These are phyloP conservation scores for Mongoloraphidia duomilia DNA, from an alignment of 2,888 invertebrate species.

Conservation along the genomic window DNA sequence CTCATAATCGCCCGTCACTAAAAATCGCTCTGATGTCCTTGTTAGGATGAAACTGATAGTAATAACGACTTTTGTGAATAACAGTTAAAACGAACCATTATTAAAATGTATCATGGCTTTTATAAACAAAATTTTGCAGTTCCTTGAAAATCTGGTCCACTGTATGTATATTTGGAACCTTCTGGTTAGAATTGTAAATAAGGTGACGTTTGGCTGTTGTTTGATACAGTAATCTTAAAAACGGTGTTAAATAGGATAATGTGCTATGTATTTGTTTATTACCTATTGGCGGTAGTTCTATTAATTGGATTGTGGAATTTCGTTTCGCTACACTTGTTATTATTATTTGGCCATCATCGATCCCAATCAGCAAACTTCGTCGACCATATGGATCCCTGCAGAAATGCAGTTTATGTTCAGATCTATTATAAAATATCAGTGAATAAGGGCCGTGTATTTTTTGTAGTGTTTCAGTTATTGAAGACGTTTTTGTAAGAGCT, in stretches of 20 bases:
- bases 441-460: slow-evolving; percentile 70
- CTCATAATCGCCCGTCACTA: too few relatives aligned
- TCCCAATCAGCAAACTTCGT: slow-evolving; percentile 60
- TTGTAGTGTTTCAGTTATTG: slow-evolving; percentile 32
- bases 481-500: slow-evolving; percentile 22
- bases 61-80: too few relatives aligned
- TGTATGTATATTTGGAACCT: too few relatives aligned
- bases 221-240: neutral
- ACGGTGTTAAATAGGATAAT: neutral
- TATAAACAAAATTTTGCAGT: too few relatives aligned
- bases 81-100: too few relatives aligned
- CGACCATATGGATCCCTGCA: slow-evolving; percentile 76
- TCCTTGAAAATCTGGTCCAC: too few relatives aligned
- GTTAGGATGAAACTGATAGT: too few relatives aligned
- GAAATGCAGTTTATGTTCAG: slow-evolving; percentile 50
- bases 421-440: slow-evolving; percentile 58
- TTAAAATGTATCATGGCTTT: too few relatives aligned
- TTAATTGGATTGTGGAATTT: slow-evolving; percentile 33
- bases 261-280: neutral
- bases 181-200: neutral
- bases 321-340: slow-evolving; percentile 41
- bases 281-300: slow-evolving; percentile 50
- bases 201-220: neutral
- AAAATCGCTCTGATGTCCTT: too few relatives aligned
- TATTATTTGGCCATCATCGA: slow-evolving; percentile 27